A percentile compares a stretch with the other conserved stretches of the same genome.
These are phyloP conservation scores for Vireo altiloquus DNA, from an alignment of 2,113 vertebrate species.

Conservation along the genomic window DNA sequence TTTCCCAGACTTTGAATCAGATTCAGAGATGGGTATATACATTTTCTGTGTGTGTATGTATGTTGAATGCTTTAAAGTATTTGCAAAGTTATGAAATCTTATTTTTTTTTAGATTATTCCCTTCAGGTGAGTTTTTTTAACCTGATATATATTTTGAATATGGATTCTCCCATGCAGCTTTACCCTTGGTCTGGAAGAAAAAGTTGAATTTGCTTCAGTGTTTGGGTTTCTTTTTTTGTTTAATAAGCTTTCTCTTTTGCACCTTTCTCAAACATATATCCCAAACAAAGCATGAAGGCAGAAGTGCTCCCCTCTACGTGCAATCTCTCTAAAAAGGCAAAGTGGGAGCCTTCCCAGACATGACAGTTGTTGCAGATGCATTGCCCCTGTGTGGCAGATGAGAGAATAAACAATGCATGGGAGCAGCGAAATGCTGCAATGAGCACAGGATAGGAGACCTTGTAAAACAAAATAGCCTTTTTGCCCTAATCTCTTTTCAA, in stretches of 20 bases:
- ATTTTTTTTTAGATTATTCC: not conserved
- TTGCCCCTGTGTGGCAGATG: slow-evolving; percentile 58
- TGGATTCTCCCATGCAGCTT: not conserved
- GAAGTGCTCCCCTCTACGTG: not conserved
- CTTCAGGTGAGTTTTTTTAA: not conserved
- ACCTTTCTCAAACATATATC: not conserved
- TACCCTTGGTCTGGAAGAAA: not conserved
- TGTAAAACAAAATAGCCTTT: slow-evolving; percentile 15
- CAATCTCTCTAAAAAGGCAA: not conserved
- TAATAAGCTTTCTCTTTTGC: not conserved
- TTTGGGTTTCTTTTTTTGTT: not conserved
- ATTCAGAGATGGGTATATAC: not conserved
- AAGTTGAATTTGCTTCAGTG: not conserved
- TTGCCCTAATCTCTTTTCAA: not conserved
- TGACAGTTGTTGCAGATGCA: slow-evolving; percentile 47
- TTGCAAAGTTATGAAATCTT: not conserved
- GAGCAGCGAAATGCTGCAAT: not conserved
- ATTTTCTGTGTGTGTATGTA: fast-evolving
- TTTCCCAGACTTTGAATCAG: not conserved
- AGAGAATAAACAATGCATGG: slow-evolving; percentile 18
- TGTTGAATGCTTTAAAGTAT: not conserved
- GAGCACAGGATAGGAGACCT: not conserved
- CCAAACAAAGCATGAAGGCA: not conserved
- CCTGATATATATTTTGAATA: not conserved
- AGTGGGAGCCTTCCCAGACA: not conserved